phyloP scores from a whole-genome alignment of 2,797 vertebrate species.

The Anguilla anguilla region DNA sequence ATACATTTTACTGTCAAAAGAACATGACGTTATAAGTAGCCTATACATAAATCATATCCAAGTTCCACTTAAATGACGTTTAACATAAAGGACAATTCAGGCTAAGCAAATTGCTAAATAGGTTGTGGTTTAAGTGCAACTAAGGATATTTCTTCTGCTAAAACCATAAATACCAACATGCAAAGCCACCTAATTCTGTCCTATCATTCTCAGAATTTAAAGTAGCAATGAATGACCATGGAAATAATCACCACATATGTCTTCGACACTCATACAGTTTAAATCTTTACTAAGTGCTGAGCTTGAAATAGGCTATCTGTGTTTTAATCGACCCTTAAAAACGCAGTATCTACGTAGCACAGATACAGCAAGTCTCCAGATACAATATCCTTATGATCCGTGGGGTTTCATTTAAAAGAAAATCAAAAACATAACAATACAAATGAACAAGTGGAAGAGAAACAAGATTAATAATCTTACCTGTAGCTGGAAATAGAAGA shows the following conservation, averaged over 20 bases:
- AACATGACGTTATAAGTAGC: background rate
- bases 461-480: constrained; percentile 58
- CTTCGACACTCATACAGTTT: background rate
- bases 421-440: background rate
- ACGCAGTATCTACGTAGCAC: background rate
- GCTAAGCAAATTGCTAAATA: background rate
- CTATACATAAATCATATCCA: background rate
- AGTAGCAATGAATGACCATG: background rate
- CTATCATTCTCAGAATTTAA: background rate
- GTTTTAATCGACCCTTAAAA: background rate
- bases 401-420: constrained; percentile 9
- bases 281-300: background rate
- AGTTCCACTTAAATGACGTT: background rate
- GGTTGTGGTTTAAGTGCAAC: background rate
- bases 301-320: background rate
- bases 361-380: background rate
- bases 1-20: background rate
- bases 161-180: background rate
- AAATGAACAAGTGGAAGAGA: background rate
- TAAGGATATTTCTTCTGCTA: background rate
- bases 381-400: background rate
- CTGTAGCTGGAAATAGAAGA: constrained; percentile 82
- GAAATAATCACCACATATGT: background rate
- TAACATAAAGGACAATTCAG: background rate
- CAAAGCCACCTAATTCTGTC: background rate